Evolutionary conservation across 2,113 vertebrate genomes (phyloP).

Genomic region (Chloropsis hardwickii): DNA sequence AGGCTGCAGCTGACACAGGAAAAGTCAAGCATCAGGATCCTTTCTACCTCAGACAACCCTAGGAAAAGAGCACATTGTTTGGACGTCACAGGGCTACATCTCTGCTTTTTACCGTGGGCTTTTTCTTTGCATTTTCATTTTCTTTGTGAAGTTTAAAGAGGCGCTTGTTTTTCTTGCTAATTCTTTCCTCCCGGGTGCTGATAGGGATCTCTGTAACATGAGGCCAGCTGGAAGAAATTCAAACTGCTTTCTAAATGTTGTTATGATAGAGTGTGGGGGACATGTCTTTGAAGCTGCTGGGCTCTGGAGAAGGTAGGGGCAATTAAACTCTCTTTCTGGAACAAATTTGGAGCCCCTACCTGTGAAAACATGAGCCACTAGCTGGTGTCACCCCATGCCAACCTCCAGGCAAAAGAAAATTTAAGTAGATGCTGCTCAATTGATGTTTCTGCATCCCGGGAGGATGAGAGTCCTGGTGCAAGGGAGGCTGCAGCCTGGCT

Average conservation of each 20-base stretch:
- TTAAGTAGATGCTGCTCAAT: background rate
- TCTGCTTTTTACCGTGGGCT: background rate
- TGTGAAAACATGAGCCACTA: background rate
- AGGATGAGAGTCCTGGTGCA: background rate
- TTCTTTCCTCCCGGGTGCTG: slow-evolving; percentile 34
- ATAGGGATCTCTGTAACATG: slow-evolving; percentile 46
- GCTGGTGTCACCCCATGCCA: background rate
- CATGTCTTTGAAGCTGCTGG: slow-evolving; percentile 48
- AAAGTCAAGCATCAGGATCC: background rate
- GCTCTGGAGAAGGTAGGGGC: slow-evolving; percentile 12
- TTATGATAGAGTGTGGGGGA: slow-evolving; percentile 41
- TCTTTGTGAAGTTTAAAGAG: slow-evolving; percentile 47
- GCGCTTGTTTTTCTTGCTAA: slow-evolving; percentile 34
- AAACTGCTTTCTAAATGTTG: slow-evolving; percentile 46
- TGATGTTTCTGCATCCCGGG: background rate
- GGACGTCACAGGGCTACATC: background rate
- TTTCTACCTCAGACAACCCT: slow-evolving; percentile 37
- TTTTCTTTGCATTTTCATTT: slow-evolving; percentile 30
- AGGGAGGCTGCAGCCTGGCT: background rate
- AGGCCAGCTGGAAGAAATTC: slow-evolving; percentile 41
- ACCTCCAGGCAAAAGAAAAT: background rate
- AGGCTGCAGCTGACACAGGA: background rate
- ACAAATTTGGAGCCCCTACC: background rate
- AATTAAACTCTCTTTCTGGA: background rate
- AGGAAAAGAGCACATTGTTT: background rate